A percentile compares a stretch with the other conserved stretches of the same genome.
Evolutionary conservation across 2,888 invertebrate species (phyloP).

Genomic region (Polyommatus icarus): DNA sequence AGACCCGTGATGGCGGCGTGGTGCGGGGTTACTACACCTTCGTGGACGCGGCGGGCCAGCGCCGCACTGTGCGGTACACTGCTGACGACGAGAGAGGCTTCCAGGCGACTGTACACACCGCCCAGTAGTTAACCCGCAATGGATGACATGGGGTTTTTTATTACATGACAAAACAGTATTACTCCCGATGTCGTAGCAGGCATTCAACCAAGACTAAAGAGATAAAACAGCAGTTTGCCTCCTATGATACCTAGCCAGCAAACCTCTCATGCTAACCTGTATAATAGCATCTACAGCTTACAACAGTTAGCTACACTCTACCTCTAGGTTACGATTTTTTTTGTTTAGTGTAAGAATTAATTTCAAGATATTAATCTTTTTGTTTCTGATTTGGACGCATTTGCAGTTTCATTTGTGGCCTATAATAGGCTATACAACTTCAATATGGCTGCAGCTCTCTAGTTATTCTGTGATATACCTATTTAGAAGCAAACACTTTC

Average conservation of each 20-base stretch:
- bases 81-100: slow-evolving; percentile 59
- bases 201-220: neutral
- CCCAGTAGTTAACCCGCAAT: neutral
- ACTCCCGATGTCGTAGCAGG: neutral
- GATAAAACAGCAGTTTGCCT: neutral
- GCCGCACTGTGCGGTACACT: slow-evolving; percentile 63
- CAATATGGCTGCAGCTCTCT: neutral
- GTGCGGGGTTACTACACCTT: slow-evolving; percentile 66
- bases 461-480: slow-evolving; percentile 9
- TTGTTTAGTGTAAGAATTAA: too few relatives aligned
- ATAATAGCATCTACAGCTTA: neutral
- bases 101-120: slow-evolving; percentile 50
- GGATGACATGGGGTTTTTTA: neutral
- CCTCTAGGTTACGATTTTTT: neutral
- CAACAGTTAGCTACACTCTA: neutral
- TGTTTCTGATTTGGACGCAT: neutral
- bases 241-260: neutral
- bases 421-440: too few relatives aligned
- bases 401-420: neutral
- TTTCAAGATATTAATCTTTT: too few relatives aligned
- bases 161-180: neutral
- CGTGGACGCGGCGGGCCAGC: slow-evolving; percentile 60
- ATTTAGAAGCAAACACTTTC: neutral
- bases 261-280: neutral
- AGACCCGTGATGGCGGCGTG: slow-evolving; percentile 52